Evolutionary conservation across 2,888 invertebrate species (phyloP).

Genomic region (Heliconius hortense): DNA sequence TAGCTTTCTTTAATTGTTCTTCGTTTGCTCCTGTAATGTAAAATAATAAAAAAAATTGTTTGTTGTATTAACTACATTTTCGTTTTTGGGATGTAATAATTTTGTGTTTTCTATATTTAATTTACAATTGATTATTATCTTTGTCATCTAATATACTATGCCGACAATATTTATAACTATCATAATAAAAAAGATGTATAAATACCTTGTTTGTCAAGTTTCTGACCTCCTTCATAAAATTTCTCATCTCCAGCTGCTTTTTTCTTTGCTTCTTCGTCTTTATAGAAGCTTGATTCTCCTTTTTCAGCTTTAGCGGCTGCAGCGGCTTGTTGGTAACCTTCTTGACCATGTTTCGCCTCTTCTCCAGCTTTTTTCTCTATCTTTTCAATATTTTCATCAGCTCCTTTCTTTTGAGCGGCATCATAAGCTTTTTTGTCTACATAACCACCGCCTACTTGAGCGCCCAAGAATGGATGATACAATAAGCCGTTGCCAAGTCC

Average conservation of each 20-base stretch:
- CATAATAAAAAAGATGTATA: background rate
- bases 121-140: no score
- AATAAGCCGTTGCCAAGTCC: constrained; percentile 60
- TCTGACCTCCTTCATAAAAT: constrained; percentile 81
- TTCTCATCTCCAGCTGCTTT: constrained; percentile 83
- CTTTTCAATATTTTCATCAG: constrained; percentile 80
- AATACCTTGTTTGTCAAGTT: constrained; percentile 81
- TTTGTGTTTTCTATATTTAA: background rate
- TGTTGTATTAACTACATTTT: background rate
- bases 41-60: background rate
- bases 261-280: constrained; percentile 81
- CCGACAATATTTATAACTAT: background rate
- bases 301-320: constrained; percentile 81
- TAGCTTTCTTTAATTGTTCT: constrained; percentile 77
- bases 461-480: constrained; percentile 67
- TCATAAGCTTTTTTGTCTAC: constrained; percentile 82
- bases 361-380: constrained; percentile 80
- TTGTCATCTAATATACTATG: background rate
- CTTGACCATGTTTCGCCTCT: constrained; percentile 80
- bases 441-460: constrained; percentile 74
- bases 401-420: constrained; percentile 81
- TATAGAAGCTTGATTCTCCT: constrained; percentile 77
- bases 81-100: background rate
- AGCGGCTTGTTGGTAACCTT: constrained; percentile 80
- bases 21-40: constrained; percentile 73